These are phyloP conservation scores for Sphaeramia orbicularis DNA, from an alignment of 2,797 vertebrate species.

Conservation along the genomic window DNA sequence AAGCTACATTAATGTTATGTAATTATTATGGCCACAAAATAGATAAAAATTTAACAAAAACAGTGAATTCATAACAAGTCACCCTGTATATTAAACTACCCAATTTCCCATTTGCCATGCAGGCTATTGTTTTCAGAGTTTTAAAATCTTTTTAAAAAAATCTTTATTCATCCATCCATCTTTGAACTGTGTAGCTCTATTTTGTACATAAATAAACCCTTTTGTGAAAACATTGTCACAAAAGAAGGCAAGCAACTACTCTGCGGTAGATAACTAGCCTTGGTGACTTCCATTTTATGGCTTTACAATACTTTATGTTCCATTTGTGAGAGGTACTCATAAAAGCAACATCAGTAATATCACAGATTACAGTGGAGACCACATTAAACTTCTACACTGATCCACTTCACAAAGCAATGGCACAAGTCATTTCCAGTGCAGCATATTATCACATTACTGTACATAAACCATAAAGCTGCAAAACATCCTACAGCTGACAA, in stretches of 20 bases:
- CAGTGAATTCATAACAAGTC: no score
- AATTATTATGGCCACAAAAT: no score
- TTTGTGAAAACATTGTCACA: constrained; percentile 25
- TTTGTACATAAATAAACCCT: constrained; percentile 21
- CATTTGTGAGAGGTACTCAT: background rate
- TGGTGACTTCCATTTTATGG: constrained; percentile 43
- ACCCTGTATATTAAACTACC: no score
- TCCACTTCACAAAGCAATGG: background rate
- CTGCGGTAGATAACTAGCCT: constrained; percentile 56
- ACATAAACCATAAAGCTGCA: background rate
- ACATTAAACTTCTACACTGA: background rate
- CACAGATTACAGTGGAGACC: background rate
- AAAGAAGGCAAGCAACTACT: constrained; percentile 45
- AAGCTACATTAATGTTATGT: no score
- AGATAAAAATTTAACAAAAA: no score
- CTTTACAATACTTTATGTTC: constrained; percentile 1
- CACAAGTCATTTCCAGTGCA: background rate
- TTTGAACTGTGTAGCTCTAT: no score
- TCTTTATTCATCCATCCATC: no score
- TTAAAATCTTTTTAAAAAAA: no score
- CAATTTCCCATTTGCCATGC: no score
- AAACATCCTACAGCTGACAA: constrained; percentile 2
- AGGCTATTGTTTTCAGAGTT: no score
- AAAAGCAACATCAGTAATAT: background rate
- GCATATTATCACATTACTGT: background rate